Percentiles rank a stretch among this genome's conserved stretches.
Evolutionary conservation across 2,113 vertebrate genomes (phyloP).

Genomic region (Tachycineta bicolor): DNA sequence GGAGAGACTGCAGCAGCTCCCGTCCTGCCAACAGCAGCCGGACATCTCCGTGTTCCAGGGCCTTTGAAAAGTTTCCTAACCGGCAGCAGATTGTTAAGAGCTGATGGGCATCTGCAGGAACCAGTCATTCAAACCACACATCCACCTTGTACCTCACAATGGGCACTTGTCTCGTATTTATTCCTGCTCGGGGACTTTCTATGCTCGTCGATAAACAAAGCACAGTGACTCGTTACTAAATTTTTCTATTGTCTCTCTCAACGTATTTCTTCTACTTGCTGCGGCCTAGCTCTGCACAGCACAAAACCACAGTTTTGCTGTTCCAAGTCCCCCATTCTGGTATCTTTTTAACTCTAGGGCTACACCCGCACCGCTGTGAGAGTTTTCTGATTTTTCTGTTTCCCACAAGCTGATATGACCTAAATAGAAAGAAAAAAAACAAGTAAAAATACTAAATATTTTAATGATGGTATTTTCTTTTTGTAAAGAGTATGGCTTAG

Average conservation of each 20-base stretch:
- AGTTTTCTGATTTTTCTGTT: neutral
- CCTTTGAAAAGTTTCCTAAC: neutral
- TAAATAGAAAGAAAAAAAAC: neutral
- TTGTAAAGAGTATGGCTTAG: neutral
- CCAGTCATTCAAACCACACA: neutral
- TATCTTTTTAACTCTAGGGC: neutral
- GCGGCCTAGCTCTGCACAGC: neutral
- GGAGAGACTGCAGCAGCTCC: too few species aligned
- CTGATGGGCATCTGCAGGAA: neutral
- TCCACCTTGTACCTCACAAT: neutral
- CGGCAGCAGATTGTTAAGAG: too few species aligned
- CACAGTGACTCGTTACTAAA: too few species aligned
- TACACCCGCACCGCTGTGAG: neutral
- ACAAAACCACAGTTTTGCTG: neutral
- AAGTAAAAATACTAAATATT: neutral
- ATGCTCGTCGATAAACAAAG: too few species aligned
- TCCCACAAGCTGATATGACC: neutral
- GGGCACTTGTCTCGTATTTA: neutral
- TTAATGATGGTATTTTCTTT: neutral
- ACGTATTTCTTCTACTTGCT: too few species aligned
- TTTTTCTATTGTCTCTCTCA: too few species aligned
- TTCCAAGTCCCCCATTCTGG: neutral
- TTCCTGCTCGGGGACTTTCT: neutral
- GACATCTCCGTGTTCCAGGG: neutral
- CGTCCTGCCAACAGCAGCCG: too few species aligned